Evolutionary conservation across 2,797 vertebrate genomes (phyloP).

Genomic region (Podargus strigoides): DNA sequence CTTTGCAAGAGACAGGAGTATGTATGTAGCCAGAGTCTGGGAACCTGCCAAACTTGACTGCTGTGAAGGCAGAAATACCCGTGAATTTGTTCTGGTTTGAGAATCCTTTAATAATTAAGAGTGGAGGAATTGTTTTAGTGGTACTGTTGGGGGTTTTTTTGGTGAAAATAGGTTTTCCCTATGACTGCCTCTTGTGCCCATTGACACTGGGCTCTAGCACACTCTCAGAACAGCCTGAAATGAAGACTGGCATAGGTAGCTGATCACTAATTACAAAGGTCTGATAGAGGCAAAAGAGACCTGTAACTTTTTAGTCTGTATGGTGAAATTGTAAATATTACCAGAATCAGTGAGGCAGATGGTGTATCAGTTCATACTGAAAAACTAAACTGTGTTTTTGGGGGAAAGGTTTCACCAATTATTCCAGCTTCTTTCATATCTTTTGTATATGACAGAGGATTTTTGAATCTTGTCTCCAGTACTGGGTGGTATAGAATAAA

Average conservation of each 20-base stretch:
- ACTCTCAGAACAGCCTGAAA: neutral
- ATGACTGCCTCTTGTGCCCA: neutral
- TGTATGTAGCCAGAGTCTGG: neutral
- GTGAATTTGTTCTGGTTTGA: neutral
- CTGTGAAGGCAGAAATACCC: neutral
- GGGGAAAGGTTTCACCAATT: neutral
- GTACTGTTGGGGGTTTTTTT: accelerated
- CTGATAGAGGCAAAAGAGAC: neutral
- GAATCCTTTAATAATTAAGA: neutral
- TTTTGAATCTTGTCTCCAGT: neutral
- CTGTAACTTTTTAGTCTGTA: neutral
- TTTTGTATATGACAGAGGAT: neutral
- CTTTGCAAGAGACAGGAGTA: neutral
- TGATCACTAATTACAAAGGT: neutral
- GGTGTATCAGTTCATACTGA: neutral
- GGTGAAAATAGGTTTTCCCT: neutral
- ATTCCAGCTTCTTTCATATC: neutral
- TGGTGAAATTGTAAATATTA: neutral
- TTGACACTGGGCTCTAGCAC: neutral
- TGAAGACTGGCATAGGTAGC: neutral
- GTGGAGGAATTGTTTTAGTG: neutral
- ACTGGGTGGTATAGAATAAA: neutral
- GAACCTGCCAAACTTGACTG: neutral
- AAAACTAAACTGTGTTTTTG: neutral
- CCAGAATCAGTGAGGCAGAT: neutral